phyloP scores from a whole-genome alignment of 1,140 invertebrate species.

The Drosophila funebris region DNA sequence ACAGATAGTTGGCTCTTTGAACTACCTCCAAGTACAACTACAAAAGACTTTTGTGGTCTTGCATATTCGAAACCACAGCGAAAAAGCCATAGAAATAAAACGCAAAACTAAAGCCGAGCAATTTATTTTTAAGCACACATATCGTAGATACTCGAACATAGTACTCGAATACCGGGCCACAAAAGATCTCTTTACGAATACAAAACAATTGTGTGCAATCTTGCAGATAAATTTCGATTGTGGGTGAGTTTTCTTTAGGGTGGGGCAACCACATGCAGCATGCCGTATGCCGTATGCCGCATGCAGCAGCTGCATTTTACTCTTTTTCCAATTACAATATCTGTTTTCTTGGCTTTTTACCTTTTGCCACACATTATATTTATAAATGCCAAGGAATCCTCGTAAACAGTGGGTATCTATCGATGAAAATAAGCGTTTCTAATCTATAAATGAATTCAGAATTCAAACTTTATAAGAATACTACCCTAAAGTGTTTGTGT shows the following conservation, averaged over 20 bases:
- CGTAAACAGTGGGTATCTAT: constrained; percentile 43
- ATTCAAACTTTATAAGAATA: no score
- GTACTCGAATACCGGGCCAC: background rate
- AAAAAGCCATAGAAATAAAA: constrained; percentile 69
- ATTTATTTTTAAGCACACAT: constrained; percentile 79
- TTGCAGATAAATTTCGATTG: constrained; percentile 65
- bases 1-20: constrained; percentile 34
- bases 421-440: background rate
- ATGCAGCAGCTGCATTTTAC: constrained; percentile 66
- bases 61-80: constrained; percentile 36
- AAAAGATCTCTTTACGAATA: constrained; percentile 22
- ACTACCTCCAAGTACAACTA: constrained; percentile 25
- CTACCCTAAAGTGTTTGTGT: no score
- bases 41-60: constrained; percentile 40
- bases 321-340: constrained; percentile 76
- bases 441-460: background rate
- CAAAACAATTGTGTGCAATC: constrained; percentile 81
- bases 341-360: constrained; percentile 76
- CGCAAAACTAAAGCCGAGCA: constrained; percentile 71
- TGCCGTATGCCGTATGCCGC: background rate
- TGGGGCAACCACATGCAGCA: background rate
- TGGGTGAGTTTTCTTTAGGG: background rate
- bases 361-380: constrained; percentile 68
- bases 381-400: constrained; percentile 70
- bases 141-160: constrained; percentile 39